These are phyloP conservation scores for Casuarius casuarius DNA, from an alignment of 2,113 vertebrate genomes.

Conservation along the genomic window DNA sequence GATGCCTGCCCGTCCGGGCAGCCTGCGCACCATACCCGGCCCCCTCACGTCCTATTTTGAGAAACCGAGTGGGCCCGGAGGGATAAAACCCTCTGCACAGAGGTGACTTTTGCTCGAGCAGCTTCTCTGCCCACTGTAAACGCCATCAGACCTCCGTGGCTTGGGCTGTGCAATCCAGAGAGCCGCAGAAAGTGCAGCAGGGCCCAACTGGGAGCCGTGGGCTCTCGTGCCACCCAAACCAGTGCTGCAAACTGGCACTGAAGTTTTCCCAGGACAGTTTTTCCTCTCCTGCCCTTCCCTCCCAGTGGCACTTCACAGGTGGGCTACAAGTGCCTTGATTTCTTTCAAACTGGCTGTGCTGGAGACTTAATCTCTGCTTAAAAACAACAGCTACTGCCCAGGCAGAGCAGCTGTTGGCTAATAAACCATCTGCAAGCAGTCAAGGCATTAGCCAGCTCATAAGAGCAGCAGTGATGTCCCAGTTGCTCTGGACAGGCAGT, in stretches of 20 bases:
- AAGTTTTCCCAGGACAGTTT: not conserved
- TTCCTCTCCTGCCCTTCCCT: not conserved
- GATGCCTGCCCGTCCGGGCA: not conserved
- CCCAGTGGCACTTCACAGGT: not conserved
- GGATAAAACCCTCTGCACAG: not conserved
- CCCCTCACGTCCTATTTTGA: slow-evolving; percentile 46
- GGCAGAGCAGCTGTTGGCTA: not conserved
- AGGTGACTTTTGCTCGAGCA: not conserved
- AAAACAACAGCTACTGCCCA: not conserved
- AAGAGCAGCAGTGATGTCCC: not conserved
- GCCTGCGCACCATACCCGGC: not conserved
- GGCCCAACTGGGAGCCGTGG: not conserved
- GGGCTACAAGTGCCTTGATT: not conserved
- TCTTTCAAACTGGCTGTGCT: too few relatives aligned
- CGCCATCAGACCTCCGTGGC: not conserved
- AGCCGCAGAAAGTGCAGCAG: not conserved
- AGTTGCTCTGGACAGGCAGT: not conserved
- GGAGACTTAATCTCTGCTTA: not conserved
- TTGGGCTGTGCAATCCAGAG: not conserved
- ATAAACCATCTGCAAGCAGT: not conserved
- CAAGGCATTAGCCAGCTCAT: not conserved
- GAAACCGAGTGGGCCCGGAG: slow-evolving; percentile 8
- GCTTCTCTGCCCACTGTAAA: not conserved
- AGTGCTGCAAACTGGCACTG: not conserved
- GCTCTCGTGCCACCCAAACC: not conserved